Conservation (phyloP, 1,140 invertebrate genomes). For the Matsumurasca onukii region DNA sequence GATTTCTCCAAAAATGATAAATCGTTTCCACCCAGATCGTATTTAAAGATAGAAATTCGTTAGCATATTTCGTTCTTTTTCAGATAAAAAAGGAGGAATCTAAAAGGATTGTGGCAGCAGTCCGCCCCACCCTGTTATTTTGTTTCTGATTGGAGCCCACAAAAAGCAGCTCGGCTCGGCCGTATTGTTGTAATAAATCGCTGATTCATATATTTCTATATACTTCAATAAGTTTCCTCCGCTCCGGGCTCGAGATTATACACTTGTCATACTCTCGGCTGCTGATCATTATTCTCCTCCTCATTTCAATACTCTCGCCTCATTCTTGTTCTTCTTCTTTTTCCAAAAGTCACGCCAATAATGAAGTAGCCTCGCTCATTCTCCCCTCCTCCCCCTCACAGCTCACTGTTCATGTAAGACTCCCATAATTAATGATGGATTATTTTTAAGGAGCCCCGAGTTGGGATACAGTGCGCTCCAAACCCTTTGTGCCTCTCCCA, state of each 20-base stretch:
- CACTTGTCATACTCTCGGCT: conserved; percentile 34
- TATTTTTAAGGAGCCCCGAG: conserved; percentile 25
- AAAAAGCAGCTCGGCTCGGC: conserved; percentile 23
- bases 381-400: not conserved
- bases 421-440: conserved; percentile 35
- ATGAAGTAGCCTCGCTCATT: conserved; percentile 26
- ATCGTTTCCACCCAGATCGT: conserved; percentile 33
- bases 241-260: conserved; percentile 32
- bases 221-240: conserved; percentile 34
- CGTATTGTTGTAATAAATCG: conserved; percentile 36
- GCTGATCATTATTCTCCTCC: conserved; percentile 32
- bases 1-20: conserved; percentile 36
- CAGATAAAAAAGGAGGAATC: conserved; percentile 33
- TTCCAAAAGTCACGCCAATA: conserved; percentile 34
- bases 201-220: conserved; percentile 37
- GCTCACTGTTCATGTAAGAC: conserved; percentile 17
- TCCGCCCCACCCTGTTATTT: conserved; percentile 23
- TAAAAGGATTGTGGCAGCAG: conserved; percentile 18
- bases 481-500: not conserved
- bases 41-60: conserved; percentile 36
- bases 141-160: conserved; percentile 12
- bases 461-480: not conserved
- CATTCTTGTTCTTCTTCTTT: conserved; percentile 30
- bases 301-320: conserved; percentile 31
- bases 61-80: conserved; percentile 38